These are phyloP conservation scores for Sapajus apella DNA, from an alignment of 2,113 vertebrate species.

Conservation along the genomic window DNA sequence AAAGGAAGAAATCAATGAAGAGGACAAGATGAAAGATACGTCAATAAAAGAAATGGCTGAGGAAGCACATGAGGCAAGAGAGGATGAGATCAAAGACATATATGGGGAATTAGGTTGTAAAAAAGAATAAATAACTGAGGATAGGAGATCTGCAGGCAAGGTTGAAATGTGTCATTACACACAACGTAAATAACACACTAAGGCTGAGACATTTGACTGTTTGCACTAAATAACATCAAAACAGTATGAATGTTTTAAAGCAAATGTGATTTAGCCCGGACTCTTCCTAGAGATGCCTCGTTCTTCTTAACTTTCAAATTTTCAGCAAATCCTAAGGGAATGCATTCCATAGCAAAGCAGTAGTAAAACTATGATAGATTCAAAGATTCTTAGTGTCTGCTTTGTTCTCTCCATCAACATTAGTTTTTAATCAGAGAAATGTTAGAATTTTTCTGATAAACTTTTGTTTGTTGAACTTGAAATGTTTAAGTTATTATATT, in stretches of 20 bases:
- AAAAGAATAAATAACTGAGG: neutral
- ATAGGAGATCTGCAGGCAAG: neutral
- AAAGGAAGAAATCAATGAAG: neutral
- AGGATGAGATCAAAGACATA: neutral
- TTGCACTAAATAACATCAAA: slow-evolving; percentile 12
- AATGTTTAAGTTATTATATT: neutral
- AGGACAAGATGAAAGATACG: neutral
- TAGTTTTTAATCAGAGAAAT: neutral
- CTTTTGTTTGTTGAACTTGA: slow-evolving; percentile 1
- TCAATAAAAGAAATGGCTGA: neutral
- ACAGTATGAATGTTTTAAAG: neutral
- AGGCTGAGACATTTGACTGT: neutral
- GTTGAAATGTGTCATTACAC: slow-evolving; percentile 12
- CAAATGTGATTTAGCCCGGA: neutral
- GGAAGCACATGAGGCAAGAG: neutral
- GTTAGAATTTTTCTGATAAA: neutral
- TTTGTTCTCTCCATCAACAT: neutral
- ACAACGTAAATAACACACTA: neutral
- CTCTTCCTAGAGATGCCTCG: neutral
- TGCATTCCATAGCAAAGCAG: neutral
- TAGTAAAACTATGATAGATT: neutral
- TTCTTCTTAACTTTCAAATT: neutral
- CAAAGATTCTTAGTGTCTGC: neutral
- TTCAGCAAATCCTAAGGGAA: neutral
- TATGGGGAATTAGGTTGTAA: neutral